Evolutionary conservation across 2,888 invertebrate species (phyloP).

Genomic region (Lymantria monacha): DNA sequence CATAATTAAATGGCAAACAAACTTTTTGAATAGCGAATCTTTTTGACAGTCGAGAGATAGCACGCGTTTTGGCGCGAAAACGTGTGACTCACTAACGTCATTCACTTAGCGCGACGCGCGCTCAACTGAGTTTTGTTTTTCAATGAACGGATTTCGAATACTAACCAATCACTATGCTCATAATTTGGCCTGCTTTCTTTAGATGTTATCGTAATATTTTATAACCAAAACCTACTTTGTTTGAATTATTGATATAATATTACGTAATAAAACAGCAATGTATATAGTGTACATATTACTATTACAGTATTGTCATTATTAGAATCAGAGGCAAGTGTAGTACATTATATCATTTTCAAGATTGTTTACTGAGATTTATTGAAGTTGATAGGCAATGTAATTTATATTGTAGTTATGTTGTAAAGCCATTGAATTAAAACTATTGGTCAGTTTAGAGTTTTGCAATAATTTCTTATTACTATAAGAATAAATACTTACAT

Average conservation of each 20-base stretch:
- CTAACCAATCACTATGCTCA: constrained; percentile 9
- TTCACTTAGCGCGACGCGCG: constrained; percentile 48
- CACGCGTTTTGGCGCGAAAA: constrained; percentile 60
- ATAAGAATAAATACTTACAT: too few species aligned
- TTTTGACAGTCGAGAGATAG: constrained; percentile 44
- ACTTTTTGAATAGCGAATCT: constrained; percentile 33
- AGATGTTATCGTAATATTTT: constrained; percentile 7
- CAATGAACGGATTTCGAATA: constrained; percentile 22
- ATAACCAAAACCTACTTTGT: constrained; percentile 18
- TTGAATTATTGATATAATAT: not conserved
- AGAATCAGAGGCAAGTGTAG: too few species aligned
- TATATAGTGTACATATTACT: not conserved
- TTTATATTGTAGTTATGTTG: constrained; percentile 12
- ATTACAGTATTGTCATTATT: not conserved
- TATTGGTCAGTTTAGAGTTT: too few species aligned
- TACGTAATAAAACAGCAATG: constrained; percentile 10
- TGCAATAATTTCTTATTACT: too few species aligned
- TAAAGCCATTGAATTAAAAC: too few species aligned
- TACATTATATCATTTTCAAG: constrained; percentile 32
- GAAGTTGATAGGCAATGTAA: constrained; percentile 14
- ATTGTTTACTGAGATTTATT: constrained; percentile 28
- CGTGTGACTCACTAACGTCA: constrained; percentile 41
- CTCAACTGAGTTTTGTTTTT: constrained; percentile 47
- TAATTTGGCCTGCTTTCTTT: constrained; percentile 15
- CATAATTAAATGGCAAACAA: constrained; percentile 17